These are phyloP conservation scores for Argya squamiceps DNA, from an alignment of 2,797 vertebrate genomes.

Conservation along the genomic window DNA sequence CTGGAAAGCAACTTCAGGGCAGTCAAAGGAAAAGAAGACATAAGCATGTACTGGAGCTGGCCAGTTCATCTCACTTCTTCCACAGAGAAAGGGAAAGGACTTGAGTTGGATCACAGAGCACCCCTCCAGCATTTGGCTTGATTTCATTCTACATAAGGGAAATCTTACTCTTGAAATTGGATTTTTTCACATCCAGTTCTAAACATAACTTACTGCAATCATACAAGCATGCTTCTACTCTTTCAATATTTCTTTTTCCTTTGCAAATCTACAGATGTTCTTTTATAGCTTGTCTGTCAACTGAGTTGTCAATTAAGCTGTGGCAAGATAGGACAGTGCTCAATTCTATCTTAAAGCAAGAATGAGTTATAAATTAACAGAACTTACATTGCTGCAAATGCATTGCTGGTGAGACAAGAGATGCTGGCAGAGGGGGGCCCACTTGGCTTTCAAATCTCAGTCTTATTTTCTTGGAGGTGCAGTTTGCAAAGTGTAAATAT, in stretches of 20 bases:
- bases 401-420: background rate
- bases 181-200: background rate
- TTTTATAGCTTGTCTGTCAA: background rate
- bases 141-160: background rate
- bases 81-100: background rate
- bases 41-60: background rate
- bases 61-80: background rate
- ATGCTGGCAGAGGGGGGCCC: background rate
- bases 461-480: background rate
- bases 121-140: background rate
- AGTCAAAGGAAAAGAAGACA: background rate
- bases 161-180: background rate
- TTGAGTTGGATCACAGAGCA: background rate
- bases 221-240: background rate
- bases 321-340: background rate
- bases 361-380: background rate
- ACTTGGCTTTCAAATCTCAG: background rate
- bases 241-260: background rate
- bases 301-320: background rate
- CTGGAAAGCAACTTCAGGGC: background rate
- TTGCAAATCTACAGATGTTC: background rate
- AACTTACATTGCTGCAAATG: background rate
- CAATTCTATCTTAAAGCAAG: background rate
- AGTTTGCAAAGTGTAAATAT: background rate
- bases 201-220: background rate